Evolutionary conservation across 2,113 vertebrate species (phyloP).

Genomic region (Erythrocebus patas): DNA sequence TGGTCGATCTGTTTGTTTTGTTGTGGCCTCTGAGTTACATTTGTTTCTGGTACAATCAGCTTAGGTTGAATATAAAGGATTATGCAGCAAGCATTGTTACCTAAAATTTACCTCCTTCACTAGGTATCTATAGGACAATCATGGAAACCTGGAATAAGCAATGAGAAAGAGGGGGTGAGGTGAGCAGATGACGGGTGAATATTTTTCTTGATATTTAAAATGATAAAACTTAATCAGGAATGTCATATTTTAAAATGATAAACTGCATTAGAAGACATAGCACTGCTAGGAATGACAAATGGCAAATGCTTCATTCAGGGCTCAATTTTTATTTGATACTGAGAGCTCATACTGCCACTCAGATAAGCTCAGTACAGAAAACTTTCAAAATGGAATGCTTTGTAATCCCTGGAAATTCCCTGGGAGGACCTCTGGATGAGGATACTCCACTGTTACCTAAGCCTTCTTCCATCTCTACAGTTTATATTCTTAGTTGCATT

Average conservation of each 20-base stretch:
- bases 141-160: not conserved
- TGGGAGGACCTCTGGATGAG: not conserved
- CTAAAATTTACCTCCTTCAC: not conserved
- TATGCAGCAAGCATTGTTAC: not conserved
- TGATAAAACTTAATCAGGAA: not conserved
- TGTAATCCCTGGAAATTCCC: conserved; percentile 20
- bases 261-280: not conserved
- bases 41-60: not conserved
- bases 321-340: conserved; percentile 9
- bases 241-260: conserved; percentile 3
- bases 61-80: not conserved
- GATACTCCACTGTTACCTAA: not conserved
- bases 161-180: not conserved
- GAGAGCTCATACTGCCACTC: not conserved
- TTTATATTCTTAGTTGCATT: conserved; percentile 20
- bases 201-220: not conserved
- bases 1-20: not conserved
- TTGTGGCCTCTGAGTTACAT: not conserved
- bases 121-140: not conserved
- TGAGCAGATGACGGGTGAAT: not conserved
- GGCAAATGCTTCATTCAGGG: not conserved
- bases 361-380: not conserved
- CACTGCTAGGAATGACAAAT: not conserved
- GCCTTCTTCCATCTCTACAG: not conserved
- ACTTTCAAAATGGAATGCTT: conserved; percentile 2